phyloP scores from a whole-genome alignment of 2,797 vertebrate genomes.

The Chromis chromis region DNA sequence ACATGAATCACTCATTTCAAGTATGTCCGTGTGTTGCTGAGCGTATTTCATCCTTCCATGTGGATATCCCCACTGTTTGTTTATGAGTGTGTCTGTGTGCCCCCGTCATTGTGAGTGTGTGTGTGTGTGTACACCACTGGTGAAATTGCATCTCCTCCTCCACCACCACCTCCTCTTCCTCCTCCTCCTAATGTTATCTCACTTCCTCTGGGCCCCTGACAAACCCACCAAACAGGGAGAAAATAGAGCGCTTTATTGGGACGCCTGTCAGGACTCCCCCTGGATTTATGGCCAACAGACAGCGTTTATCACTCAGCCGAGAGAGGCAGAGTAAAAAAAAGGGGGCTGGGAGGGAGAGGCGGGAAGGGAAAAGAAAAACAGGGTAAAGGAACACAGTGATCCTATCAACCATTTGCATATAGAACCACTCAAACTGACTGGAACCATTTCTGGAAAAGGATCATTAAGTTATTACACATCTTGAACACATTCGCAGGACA shows the following conservation, averaged over 20 bases:
- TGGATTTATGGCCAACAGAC: conserved; percentile 82
- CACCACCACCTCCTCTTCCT: conserved; percentile 34
- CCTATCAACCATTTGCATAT: conserved; percentile 62
- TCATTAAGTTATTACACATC: conserved; percentile 59
- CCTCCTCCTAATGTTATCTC: conserved; percentile 77
- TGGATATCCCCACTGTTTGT: conserved; percentile 36
- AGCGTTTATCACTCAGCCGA: conserved; percentile 80
- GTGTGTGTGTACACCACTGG: conserved; percentile 44
- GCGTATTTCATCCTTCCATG: conserved; percentile 42
- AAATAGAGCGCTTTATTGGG: conserved; percentile 83
- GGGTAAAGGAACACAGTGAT: conserved; percentile 38
- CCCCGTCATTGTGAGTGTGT: conserved; percentile 6
- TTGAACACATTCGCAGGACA: conserved; percentile 62
- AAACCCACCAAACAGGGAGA: conserved; percentile 79
- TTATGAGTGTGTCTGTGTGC: conserved; percentile 28
- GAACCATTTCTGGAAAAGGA: conserved; percentile 44
- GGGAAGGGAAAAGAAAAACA: conserved; percentile 17
- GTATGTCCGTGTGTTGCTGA: conserved; percentile 7
- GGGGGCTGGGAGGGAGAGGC: not conserved
- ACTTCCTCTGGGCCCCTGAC: conserved; percentile 82
- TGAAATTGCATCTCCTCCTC: conserved; percentile 63
- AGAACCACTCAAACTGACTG: conserved; percentile 37
- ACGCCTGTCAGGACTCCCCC: conserved; percentile 79
- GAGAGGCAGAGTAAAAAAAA: conserved; percentile 52
- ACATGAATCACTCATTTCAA: conserved; percentile 44